These are phyloP conservation scores for Ectropis grisescens DNA, from an alignment of 1,140 invertebrate genomes.

Conservation along the genomic window DNA sequence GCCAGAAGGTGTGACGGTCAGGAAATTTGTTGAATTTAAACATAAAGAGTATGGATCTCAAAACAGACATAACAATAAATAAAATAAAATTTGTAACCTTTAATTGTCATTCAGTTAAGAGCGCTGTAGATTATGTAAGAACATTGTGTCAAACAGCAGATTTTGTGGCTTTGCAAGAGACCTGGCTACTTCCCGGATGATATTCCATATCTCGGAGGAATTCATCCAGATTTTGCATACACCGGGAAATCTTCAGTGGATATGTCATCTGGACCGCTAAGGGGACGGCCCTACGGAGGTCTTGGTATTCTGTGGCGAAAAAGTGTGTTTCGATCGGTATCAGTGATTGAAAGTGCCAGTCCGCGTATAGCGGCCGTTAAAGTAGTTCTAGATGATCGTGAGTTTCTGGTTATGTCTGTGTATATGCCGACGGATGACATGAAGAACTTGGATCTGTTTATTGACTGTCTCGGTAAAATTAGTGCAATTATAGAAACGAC, in stretches of 20 bases:
- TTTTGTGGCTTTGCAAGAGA: slow-evolving; percentile 2
- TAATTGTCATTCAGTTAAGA: slow-evolving; percentile 7
- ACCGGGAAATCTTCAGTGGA: slow-evolving; percentile 4
- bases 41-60: no score
- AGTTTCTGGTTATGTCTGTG: not conserved
- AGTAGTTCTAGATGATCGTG: not conserved
- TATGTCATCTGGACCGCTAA: slow-evolving; percentile 1
- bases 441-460: not conserved
- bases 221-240: slow-evolving; percentile 1
- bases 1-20: slow-evolving; percentile 6
- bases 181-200: slow-evolving; percentile 4
- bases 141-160: not conserved
- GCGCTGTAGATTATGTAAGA: not conserved
- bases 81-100: slow-evolving; percentile 5
- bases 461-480: not conserved
- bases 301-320: slow-evolving; percentile 5
- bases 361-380: slow-evolving; percentile 1
- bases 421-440: slow-evolving; percentile 5
- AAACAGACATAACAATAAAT: no score
- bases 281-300: slow-evolving; percentile 6
- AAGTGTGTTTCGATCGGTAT: not conserved
- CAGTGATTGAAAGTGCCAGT: slow-evolving; percentile 1
- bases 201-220: not conserved
- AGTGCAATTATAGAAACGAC: not conserved
- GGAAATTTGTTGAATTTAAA: slow-evolving; percentile 3